Evolutionary conservation across 2,888 invertebrate genomes (phyloP).

Genomic region (Drosophila falleni): DNA sequence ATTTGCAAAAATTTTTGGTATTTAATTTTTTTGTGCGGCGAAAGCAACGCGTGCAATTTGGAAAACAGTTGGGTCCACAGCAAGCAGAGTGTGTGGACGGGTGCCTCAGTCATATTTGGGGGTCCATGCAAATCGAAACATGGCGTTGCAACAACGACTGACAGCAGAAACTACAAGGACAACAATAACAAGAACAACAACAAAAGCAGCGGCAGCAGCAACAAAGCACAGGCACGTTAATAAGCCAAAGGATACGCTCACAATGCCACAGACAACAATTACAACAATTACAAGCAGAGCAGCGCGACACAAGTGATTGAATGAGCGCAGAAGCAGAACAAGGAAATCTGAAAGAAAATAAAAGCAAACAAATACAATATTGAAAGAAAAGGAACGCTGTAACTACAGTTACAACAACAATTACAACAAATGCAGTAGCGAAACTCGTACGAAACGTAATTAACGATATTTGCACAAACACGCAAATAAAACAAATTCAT

Average conservation of each 20-base stretch:
- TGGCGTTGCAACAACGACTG: slow-evolving; percentile 47
- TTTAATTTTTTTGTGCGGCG: slow-evolving; percentile 14
- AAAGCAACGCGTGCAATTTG: slow-evolving; percentile 23
- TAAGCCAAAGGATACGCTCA: slow-evolving; percentile 46
- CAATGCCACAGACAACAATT: slow-evolving; percentile 44
- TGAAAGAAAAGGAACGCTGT: slow-evolving; percentile 8
- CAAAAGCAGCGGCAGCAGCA: slow-evolving; percentile 20
- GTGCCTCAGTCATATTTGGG: slow-evolving; percentile 36
- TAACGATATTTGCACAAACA: slow-evolving; percentile 34
- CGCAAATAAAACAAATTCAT: slow-evolving; percentile 4
- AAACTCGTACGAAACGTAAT: slow-evolving; percentile 63
- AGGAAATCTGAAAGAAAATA: neutral
- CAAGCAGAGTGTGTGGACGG: slow-evolving; percentile 13
- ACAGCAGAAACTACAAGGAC: slow-evolving; percentile 22
- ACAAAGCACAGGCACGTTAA: slow-evolving; percentile 36
- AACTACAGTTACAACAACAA: slow-evolving; percentile 31
- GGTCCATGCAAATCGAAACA: slow-evolving; percentile 58
- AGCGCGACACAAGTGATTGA: slow-evolving; percentile 44
- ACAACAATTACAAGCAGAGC: slow-evolving; percentile 37
- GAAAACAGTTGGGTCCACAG: slow-evolving; percentile 19
- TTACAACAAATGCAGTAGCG: slow-evolving; percentile 20
- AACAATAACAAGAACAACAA: slow-evolving; percentile 22
- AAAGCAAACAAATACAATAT: slow-evolving; percentile 8
- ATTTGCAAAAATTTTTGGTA: neutral
- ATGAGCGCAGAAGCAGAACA: slow-evolving; percentile 18